Conservation (phyloP, 37 sponge, comb jelly and placozoan genomes). For the Hexactinellida sp. region DNA sequence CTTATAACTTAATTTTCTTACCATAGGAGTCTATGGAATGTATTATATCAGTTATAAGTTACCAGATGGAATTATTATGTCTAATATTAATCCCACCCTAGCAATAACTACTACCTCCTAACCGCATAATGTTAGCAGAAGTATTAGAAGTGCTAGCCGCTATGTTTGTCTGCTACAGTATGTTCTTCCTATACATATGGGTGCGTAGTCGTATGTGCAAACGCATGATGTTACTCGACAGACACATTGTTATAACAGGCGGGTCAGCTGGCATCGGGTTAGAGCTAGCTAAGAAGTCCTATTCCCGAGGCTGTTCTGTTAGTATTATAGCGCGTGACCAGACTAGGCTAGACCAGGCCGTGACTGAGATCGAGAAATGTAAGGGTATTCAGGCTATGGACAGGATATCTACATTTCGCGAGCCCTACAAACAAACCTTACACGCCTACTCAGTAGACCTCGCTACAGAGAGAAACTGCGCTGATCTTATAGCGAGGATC, state of each 20-base stretch:
- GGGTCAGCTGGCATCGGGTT: slow-evolving; percentile 85
- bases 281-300: slow-evolving; percentile 39
- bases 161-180: neutral
- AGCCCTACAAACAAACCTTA: neutral
- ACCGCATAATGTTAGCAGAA: neutral
- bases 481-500: neutral
- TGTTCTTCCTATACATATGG: neutral
- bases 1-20: too few species aligned
- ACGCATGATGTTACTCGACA: neutral
- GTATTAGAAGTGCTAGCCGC: neutral
- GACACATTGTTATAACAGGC: slow-evolving; percentile 47
- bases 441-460: slow-evolving; percentile 1
- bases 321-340: slow-evolving; percentile 62
- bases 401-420: neutral
- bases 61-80: too few species aligned
- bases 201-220: neutral
- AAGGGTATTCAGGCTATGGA: neutral
- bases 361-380: slow-evolving; percentile 16
- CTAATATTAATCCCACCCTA: too few species aligned
- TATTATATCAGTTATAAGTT: too few species aligned
- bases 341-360: slow-evolving; percentile 9
- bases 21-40: too few species aligned
- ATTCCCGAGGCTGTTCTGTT: slow-evolving; percentile 49
- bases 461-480: neutral
- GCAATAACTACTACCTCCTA: too few species aligned